These are phyloP conservation scores for Listrodromus nycthemerus DNA, from an alignment of 2,888 invertebrate genomes.

Conservation along the genomic window DNA sequence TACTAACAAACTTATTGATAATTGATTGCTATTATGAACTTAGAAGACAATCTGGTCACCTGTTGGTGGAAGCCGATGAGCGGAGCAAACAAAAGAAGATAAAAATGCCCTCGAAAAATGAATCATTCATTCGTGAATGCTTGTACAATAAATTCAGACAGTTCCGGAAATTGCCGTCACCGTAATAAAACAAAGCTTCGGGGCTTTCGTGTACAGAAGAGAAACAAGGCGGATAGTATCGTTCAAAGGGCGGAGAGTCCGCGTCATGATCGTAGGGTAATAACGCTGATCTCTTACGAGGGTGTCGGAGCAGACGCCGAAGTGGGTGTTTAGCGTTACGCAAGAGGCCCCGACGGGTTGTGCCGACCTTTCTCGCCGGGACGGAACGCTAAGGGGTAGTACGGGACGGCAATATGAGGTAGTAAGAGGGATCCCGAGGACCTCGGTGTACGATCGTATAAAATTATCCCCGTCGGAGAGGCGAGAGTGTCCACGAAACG, in stretches of 20 bases:
- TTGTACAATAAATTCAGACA: slow-evolving; percentile 8
- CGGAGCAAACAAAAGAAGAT: background rate
- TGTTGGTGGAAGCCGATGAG: background rate
- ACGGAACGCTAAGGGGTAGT: slow-evolving; percentile 47
- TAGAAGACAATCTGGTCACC: too few relatives aligned
- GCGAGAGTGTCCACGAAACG: slow-evolving; percentile 9
- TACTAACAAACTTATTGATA: too few relatives aligned
- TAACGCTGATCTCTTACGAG: slow-evolving; percentile 65
- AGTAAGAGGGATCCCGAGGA: slow-evolving; percentile 62
- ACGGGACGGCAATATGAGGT: slow-evolving; percentile 59
- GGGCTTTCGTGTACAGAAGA: background rate
- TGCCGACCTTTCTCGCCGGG: slow-evolving; percentile 45
- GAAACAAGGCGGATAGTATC: background rate
- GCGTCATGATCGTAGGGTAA: slow-evolving; percentile 71
- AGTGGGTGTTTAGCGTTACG: slow-evolving; percentile 65
- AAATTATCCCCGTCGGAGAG: slow-evolving; percentile 57
- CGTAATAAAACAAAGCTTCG: slow-evolving; percentile 3
- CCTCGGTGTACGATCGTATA: slow-evolving; percentile 55
- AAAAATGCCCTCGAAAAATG: background rate
- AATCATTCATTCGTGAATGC: background rate
- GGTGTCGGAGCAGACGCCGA: slow-evolving; percentile 44
- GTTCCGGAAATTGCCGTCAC: background rate
- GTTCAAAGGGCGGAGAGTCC: background rate
- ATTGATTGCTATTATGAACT: too few relatives aligned
- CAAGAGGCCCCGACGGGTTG: slow-evolving; percentile 42